Evolutionary conservation across 2,797 vertebrate species (phyloP), one percentile per base, ranked within the genome.

Genomic region (Podarcis siculus): DNA sequence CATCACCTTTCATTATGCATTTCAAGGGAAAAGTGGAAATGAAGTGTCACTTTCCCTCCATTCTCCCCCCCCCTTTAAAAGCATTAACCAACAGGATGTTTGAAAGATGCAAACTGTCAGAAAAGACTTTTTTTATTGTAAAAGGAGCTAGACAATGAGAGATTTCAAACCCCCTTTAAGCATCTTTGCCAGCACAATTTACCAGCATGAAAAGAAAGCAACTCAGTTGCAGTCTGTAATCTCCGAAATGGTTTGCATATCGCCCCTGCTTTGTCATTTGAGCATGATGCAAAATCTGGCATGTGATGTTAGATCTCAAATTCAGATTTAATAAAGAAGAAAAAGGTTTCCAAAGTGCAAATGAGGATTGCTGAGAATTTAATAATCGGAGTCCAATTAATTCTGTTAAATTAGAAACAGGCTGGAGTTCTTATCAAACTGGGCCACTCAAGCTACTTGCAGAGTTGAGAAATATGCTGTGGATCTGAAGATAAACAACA

Each of bases 401-500:
- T 89, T 94, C 85, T 85, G 80, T 17, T 6, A 83, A 69, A 79
- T 32, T 37, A 88, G 83, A 89, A 83, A 72, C 12, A 88, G 64
- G 79, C 37, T 69, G 86, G 81, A 78, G 3, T 61, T 64, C 45
- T 27, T 85, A 83, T 77, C 86, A 88, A 86, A 89, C 30, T 71
- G 49, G 83, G 87, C 79, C 42, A 55, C 80, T 85, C 66, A 81
- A 88, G 61, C 69, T 71, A 85, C 64, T 79, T n/a, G 77, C 25
- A 76, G 79, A 88, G 71, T 72, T 87, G 21, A 55, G 82, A 92
- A 91, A 89, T 94, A 91, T 90, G 94, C 78, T 86, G 58, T 90
- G 85, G 86, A 92, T 96, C 92, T 93, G 87, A 90, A 95, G 92
- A 92, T 92, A 87, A 72, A 8, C 73, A 93, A 32, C 75, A 66